Percentiles rank a stretch among this genome's conserved stretches.
These are phyloP conservation scores for Eolophus roseicapilla DNA, from an alignment of 2,113 vertebrate genomes.

Conservation along the genomic window DNA sequence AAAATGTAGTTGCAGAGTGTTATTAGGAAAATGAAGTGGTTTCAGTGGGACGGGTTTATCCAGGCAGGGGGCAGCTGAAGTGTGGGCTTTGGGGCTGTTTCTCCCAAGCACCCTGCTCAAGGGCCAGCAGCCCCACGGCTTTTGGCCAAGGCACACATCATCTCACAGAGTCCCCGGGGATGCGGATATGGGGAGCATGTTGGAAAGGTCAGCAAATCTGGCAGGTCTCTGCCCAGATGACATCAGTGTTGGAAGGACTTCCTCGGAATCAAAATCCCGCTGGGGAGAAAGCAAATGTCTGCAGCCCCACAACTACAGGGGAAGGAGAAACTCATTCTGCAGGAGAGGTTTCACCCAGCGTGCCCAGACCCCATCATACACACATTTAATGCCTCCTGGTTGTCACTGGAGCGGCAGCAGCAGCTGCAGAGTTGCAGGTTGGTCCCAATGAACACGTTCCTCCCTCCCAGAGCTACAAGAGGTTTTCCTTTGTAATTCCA, in stretches of 20 bases:
- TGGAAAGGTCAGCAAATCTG: slow-evolving; percentile 41
- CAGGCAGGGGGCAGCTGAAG: background rate
- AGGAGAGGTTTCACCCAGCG: background rate
- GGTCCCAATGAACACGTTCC: background rate
- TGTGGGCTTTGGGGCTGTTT: background rate
- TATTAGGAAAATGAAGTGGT: background rate
- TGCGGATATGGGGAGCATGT: background rate
- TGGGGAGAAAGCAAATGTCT: background rate
- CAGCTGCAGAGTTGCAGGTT: background rate
- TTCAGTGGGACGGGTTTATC: background rate
- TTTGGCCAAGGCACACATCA: background rate
- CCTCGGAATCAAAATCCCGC: background rate
- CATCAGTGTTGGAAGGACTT: slow-evolving; percentile 53
- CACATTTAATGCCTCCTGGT: background rate
- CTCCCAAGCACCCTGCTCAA: background rate
- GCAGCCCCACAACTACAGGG: background rate
- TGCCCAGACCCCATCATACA: background rate
- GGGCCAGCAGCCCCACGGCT: background rate
- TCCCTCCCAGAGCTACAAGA: background rate
- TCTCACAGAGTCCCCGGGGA: background rate
- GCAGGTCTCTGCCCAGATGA: slow-evolving; percentile 44
- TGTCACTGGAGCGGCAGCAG: background rate
- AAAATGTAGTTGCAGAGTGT: background rate
- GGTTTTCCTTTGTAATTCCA: background rate
- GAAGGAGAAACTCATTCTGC: background rate